Base-by-base conservation (phyloP, 2,113 vertebrate species). In the Empidonax traillii region DNA sequence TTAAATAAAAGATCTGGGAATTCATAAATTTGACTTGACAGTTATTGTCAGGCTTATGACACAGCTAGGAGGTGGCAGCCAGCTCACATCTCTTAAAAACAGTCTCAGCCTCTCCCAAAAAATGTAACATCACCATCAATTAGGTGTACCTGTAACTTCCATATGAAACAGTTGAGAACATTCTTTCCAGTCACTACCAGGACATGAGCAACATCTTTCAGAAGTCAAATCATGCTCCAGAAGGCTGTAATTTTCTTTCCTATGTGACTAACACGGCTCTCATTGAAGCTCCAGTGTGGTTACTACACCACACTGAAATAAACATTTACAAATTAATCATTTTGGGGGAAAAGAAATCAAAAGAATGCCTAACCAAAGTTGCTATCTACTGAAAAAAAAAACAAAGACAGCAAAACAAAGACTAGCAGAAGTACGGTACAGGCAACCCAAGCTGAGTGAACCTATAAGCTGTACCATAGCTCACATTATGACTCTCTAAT, bases 311-410 rank as follows among this genome's bases (percentile, higher is more conserved):
- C 65, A 41, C 12, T 28, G 39, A 79, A 95, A 67, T 37, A 37
- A 53, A 88, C n/a, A 35, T 43, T 28, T 43, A 78, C 15, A 33
- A 56, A 53, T 35, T 0, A 44, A 71, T 58, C 25, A 80, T 51
- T 3, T 7, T 2, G 1, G 31, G 30, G 10, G 3, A 1, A 20
- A 8, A 49, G 44, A 62, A 2, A 46, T 25, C 7, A 65, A 85
- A 91, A 69, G 27, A 16, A 31, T 28, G 4, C 17, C n/a, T 65
- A 71, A 63, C 5, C 73, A 18, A 90, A 87, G 28, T 43, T 43
- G 58, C 6, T 44, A 44, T 22, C 43, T 82, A 35, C 16, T 28
- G 14, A 53, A 71, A 51, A 61, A 58, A 10, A 24, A 19, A 6
- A 4, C 14, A 52, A 59, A 71, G 18, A 44, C 20, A 52, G 31